Evolutionary conservation across 1,140 invertebrate species (phyloP), one percentile per base, ranked within the genome.

Genomic region (Trypoxylus dichotomus): DNA sequence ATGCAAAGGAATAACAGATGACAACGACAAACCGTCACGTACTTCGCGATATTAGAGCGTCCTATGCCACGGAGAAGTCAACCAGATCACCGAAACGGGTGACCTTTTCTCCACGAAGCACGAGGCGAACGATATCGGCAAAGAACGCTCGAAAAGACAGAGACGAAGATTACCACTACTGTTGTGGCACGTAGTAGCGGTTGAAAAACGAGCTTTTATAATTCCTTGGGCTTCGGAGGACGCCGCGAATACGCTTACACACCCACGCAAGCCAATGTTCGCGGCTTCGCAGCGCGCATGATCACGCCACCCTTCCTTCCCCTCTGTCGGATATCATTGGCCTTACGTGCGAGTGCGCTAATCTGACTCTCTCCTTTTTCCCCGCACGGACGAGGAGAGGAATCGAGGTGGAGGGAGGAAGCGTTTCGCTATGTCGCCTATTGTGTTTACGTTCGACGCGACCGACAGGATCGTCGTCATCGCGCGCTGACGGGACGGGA

Each of bases 221-320:
- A 58, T 58, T 21, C 47, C 21, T 58, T 37, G 5, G 47, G 21
- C 21, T 58, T 58, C 15, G 32, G 32, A 37, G 21, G 47, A 58
- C 47, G 47, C 15, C 47, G 47, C 47, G 47, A 58, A 58, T 58
- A 58, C 47, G 47, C 47, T 63, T 63, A 63, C 60, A 63, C 60
- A 63, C 60, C 60, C 60, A 63, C 60, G 60, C 60, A 63, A 63
- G 60, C 60, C 60, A 63, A 63, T 63, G 60, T 63, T 63, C 60
- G 60, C 60, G 60, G 60, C 25, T 3, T 21, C 60, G 5, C 21
- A 21, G 15, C 7, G 60, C 60, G 60, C 60, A 63, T 63, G 60
- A 63, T 27, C 60, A 63, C 60, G 19, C 60, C 60, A 63, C 60
- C 60, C 60, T 63, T 63, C 60, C 60, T 63, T 63, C 60, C 60